phyloP scores from a whole-genome alignment of 2,113 vertebrate species.

The Tylochromis polylepis region DNA sequence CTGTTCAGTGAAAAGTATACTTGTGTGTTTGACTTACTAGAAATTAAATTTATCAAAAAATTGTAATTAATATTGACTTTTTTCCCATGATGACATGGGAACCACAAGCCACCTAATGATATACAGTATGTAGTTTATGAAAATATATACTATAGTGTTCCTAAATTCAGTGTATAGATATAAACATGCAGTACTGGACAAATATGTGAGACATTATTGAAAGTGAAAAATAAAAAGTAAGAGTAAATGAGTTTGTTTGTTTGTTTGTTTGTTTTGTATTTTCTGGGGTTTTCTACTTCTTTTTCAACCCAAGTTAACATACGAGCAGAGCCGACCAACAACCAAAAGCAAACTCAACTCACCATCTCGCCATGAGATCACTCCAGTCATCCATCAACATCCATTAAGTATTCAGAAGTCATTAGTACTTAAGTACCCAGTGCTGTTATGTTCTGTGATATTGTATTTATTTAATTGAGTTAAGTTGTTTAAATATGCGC shows the following conservation, averaged over 20 bases:
- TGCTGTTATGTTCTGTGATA: not conserved
- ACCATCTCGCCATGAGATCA: not conserved
- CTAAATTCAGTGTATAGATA: not conserved
- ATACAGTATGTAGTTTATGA: not conserved
- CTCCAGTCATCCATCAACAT: not conserved
- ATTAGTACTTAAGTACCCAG: not conserved
- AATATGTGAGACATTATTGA: not conserved
- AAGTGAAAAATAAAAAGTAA: not conserved
- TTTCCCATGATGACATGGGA: too few relatives aligned
- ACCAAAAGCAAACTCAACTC: not conserved
- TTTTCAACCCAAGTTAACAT: not conserved
- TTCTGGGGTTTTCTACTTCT: not conserved
- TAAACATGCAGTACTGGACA: not conserved
- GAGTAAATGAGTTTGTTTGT: not conserved
- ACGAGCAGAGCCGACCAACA: not conserved
- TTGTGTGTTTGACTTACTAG: too few relatives aligned
- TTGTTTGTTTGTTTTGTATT: not conserved
- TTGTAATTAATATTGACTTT: too few relatives aligned
- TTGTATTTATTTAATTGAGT: not conserved
- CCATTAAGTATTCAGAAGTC: not conserved
- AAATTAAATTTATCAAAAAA: too few relatives aligned
- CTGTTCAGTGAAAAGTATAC: too few relatives aligned
- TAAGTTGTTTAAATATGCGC: not conserved
- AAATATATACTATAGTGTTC: not conserved
- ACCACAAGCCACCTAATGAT: too few relatives aligned